Evolutionary conservation across 2,113 vertebrate genomes (phyloP), one percentile per base, ranked within the genome.

Genomic region (Campylomormyrus tamandua): DNA sequence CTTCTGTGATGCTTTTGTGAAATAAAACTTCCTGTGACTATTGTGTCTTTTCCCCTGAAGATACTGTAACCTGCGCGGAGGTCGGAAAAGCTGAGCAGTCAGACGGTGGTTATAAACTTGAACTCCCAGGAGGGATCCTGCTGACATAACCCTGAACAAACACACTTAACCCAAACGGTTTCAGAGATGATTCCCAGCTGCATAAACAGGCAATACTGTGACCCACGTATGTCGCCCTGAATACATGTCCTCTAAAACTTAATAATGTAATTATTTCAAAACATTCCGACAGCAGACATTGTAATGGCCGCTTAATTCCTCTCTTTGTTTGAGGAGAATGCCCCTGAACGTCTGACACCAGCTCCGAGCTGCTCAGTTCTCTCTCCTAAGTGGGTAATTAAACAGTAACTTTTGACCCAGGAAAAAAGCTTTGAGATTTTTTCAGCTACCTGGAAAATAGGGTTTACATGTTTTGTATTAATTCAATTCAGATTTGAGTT

Each of bases 361-460:
- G 9, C 17, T 80, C 19, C 11, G 45, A 85, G 19, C 24, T 85
- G 83, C 24, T 49, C 42, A 5, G 45, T 46, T 83, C 83, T 85
- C 39, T 85, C 8, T 49, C 39, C 83, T 85, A 85, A 85, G 83
- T 85, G 83, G 46, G 46, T 46, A 85, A 85, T 85, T 85, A 85
- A 48, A 85, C 21, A 42, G 45, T n/a, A 27, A 85, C 35, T 45
- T 85, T 85, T 85, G 42, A n/a, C 83, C 46, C 45, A 46, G 19
- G 19, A 49, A 45, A 85, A 46, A 49, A 85, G 83, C 39, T 42
- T 42, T 7, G 31, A 80, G 74, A 80, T 42, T 39, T 42, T 70
- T 42, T 77, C 70, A 77, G 31, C 83, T 49, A 39, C 42, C 42
- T 49, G 83, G 17, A n/a, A 85, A 45, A 45, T 27, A 49, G 45